A percentile compares a stretch with the other conserved stretches of the same genome.
These are phyloP conservation scores for Heliconius himera DNA, from an alignment of 1,140 invertebrate species.

Conservation along the genomic window DNA sequence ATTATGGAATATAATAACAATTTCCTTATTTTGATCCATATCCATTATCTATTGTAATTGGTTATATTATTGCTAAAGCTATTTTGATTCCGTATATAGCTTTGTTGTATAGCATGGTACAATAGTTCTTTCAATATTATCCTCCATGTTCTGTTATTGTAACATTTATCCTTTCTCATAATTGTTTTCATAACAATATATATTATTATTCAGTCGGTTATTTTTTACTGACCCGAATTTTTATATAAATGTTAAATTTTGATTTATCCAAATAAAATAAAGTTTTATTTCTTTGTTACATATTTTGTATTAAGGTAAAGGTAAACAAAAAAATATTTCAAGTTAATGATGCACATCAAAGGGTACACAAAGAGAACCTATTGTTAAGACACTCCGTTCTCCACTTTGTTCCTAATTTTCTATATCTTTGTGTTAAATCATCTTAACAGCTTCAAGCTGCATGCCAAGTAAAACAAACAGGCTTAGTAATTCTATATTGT, in stretches of 20 bases:
- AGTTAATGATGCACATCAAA: too few relatives aligned
- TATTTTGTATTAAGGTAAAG: too few relatives aligned
- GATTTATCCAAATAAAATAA: too few relatives aligned
- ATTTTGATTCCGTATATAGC: not conserved
- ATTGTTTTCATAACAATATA: not conserved
- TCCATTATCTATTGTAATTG: not conserved
- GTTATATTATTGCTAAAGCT: not conserved
- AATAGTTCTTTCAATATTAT: conserved; percentile 2
- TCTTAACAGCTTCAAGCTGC: too few relatives aligned
- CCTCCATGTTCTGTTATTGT: conserved; percentile 6
- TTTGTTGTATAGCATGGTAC: not conserved
- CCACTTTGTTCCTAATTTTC: too few relatives aligned
- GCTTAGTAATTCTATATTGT: too few relatives aligned
- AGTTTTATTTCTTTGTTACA: too few relatives aligned
- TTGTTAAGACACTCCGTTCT: too few relatives aligned
- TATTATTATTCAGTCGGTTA: not conserved
- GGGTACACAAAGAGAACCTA: too few relatives aligned
- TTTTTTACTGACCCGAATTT: not conserved
- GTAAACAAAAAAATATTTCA: too few relatives aligned
- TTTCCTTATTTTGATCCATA: not conserved
- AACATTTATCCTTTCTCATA: not conserved
- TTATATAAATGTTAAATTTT: not conserved
- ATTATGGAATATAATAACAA: not conserved
- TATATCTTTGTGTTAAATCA: too few relatives aligned
- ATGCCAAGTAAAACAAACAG: too few relatives aligned